phyloP scores from a whole-genome alignment of 2,113 vertebrate species.

The Thamnophis sirtalis region DNA sequence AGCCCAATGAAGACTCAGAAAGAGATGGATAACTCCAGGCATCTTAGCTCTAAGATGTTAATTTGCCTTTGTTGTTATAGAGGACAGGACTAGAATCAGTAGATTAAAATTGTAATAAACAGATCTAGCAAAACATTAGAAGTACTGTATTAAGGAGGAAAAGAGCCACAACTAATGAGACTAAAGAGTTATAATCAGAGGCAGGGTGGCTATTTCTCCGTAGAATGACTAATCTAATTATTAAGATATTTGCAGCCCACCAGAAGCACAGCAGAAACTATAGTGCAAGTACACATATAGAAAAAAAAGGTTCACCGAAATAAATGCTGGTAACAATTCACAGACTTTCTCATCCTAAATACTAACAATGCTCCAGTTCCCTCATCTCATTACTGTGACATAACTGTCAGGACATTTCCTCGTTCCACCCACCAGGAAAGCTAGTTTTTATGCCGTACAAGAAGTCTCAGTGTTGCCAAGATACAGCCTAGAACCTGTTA shows the following conservation, averaged over 20 bases:
- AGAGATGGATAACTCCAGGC: neutral
- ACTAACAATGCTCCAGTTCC: neutral
- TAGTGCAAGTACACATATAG: neutral
- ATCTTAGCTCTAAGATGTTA: neutral
- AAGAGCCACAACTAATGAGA: neutral
- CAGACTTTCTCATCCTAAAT: neutral
- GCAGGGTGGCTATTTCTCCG: neutral
- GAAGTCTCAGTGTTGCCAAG: neutral
- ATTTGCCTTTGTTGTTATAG: neutral
- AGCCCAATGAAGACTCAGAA: neutral
- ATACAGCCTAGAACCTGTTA: neutral
- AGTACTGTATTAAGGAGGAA: neutral
- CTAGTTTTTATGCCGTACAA: neutral
- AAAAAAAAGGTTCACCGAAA: neutral
- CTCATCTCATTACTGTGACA: neutral
- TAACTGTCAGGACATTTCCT: neutral
- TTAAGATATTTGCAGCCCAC: neutral
- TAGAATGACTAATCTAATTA: neutral
- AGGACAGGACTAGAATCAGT: neutral
- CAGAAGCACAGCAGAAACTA: neutral
- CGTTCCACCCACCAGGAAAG: neutral
- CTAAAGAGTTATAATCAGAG: neutral
- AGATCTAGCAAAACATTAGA: neutral
- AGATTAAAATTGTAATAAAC: neutral
- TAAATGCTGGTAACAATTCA: neutral